Evolutionary conservation across 1,140 invertebrate species (phyloP).

Genomic region (Lepeophtheirus salmonis): DNA sequence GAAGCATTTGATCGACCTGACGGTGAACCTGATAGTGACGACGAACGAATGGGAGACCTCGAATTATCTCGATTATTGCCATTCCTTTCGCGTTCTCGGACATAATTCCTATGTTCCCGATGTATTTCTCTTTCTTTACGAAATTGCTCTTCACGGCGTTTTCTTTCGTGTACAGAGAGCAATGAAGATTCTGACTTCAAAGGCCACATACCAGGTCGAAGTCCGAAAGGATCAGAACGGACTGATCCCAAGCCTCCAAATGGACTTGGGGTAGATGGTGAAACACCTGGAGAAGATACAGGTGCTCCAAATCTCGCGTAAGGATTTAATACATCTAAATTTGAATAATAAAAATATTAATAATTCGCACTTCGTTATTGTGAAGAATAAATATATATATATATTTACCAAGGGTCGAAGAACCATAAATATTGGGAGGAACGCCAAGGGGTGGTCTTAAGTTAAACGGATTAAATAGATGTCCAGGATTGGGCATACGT

Average conservation of each 20-base stretch:
- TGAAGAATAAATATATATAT: too few relatives aligned
- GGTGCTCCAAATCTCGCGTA: background rate
- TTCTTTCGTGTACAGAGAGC: too few relatives aligned
- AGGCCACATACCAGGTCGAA: background rate
- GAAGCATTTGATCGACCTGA: background rate
- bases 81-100: background rate
- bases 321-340: too few relatives aligned
- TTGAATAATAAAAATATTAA: too few relatives aligned
- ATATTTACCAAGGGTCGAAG: background rate
- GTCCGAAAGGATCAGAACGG: background rate
- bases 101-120: too few relatives aligned
- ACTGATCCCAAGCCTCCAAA: background rate
- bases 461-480: background rate
- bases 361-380: too few relatives aligned
- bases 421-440: background rate
- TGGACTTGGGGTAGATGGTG: background rate
- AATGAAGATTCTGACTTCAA: background rate
- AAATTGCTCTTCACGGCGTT: background rate
- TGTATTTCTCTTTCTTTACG: too few relatives aligned
- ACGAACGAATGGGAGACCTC: too few relatives aligned
- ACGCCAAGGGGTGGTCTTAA: background rate
- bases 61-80: background rate
- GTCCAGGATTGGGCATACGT: background rate
- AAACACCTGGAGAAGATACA: background rate
- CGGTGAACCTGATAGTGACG: too few relatives aligned